phyloP scores from a whole-genome alignment of 2,888 invertebrate genomes.

The Xestobium rufovillosum region DNA sequence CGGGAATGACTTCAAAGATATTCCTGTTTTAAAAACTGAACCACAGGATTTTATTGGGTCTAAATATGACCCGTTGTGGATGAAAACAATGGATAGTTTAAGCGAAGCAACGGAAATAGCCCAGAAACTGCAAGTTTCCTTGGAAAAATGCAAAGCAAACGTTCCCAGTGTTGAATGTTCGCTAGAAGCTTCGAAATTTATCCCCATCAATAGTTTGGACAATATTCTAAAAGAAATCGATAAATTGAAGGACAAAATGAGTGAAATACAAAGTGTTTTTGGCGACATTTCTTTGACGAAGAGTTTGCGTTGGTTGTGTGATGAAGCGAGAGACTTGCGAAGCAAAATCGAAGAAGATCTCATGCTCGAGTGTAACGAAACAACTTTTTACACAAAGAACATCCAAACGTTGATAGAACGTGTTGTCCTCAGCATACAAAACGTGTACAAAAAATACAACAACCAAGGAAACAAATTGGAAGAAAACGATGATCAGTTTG shows the following conservation, averaged over 20 bases:
- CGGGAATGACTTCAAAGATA: constrained; percentile 27
- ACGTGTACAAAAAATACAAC: constrained; percentile 33
- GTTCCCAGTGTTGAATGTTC: constrained; percentile 28
- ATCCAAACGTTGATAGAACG: constrained; percentile 21
- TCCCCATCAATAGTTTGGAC: constrained; percentile 31
- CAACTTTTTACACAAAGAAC: constrained; percentile 1
- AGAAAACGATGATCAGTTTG: constrained; percentile 44
- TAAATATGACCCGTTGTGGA: constrained; percentile 34
- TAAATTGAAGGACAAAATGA: constrained; percentile 17
- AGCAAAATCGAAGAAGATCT: constrained; percentile 14
- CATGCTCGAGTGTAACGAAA: constrained; percentile 3
- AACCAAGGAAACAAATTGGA: constrained; percentile 31
- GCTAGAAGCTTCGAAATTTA: constrained; percentile 27
- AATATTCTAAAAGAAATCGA: constrained; percentile 26
- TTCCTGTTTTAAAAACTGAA: constrained; percentile 30
- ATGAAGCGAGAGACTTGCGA: constrained; percentile 15
- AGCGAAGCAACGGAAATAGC: constrained; percentile 19
- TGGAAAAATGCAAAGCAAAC: constrained; percentile 27
- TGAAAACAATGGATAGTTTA: constrained; percentile 24
- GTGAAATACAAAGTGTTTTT: constrained; percentile 25
- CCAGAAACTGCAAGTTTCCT: constrained; percentile 23
- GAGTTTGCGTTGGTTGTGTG: constrained; percentile 27
- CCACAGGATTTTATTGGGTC: constrained; percentile 27
- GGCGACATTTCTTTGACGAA: constrained; percentile 25
- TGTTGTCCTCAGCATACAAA: constrained; percentile 27